Percentiles rank a stretch among this genome's conserved stretches.
phyloP scores from a whole-genome alignment of 2,888 invertebrate genomes.

The Operophtera brumata region DNA sequence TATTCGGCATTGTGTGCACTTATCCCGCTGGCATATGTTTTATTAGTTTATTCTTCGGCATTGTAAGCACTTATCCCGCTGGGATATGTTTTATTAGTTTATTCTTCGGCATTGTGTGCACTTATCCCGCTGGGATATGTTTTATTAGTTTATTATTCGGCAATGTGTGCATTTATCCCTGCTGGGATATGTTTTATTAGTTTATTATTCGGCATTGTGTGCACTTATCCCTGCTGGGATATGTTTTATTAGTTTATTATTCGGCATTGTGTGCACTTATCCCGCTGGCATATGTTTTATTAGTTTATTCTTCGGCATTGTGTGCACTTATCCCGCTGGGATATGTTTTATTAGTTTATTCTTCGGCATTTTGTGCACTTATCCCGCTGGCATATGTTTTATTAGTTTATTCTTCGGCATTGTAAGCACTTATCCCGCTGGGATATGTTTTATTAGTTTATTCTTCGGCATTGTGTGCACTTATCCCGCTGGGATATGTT shows the following conservation, averaged over 20 bases:
- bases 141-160: background rate
- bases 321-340: too few species aligned
- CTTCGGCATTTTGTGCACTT: too few species aligned
- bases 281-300: conserved; percentile 6
- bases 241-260: background rate
- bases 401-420: conserved; percentile 23
- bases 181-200: conserved; percentile 5
- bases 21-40: background rate
- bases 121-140: background rate
- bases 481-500: too few species aligned
- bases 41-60: background rate
- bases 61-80: conserved; percentile 6
- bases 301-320: too few species aligned
- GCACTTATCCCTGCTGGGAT: too few species aligned
- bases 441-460: conserved; percentile 32
- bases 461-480: conserved; percentile 23
- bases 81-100: conserved; percentile 7
- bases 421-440: too few species aligned
- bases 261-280: conserved; percentile 4
- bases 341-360: too few species aligned
- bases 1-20: too few species aligned
- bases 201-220: too few species aligned
- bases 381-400: conserved; percentile 5
- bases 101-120: too few species aligned
- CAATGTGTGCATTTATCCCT: conserved; percentile 7